Percentiles rank a stretch among this genome's conserved stretches.
Evolutionary conservation across 2,888 invertebrate species (phyloP).

Genomic region (Fragum whitleyi): DNA sequence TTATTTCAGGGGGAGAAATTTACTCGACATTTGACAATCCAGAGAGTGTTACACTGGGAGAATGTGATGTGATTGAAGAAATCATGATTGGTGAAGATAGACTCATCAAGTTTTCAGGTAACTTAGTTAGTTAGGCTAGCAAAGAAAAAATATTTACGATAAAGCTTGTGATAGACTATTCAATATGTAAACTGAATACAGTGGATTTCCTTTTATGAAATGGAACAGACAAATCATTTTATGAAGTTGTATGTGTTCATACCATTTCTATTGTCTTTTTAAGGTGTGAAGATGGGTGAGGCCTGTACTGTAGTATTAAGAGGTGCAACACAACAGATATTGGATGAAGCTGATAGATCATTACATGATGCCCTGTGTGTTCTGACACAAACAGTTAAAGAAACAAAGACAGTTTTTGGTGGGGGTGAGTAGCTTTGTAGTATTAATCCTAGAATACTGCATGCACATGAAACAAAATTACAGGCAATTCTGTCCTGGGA

Average conservation of each 20-base stretch:
- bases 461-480: too few species aligned
- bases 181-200: too few species aligned
- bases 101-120: slow-evolving; percentile 94
- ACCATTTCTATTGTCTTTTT: too few species aligned
- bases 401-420: slow-evolving; percentile 95
- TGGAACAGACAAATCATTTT: too few species aligned
- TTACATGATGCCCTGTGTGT: slow-evolving; percentile 99
- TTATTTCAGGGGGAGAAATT: slow-evolving; percentile 92
- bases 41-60: slow-evolving; percentile 95
- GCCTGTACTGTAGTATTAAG: slow-evolving; percentile 98
- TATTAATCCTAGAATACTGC: too few species aligned
- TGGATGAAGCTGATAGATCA: slow-evolving; percentile 99
- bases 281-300: slow-evolving; percentile 95
- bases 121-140: neutral
- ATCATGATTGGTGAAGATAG: slow-evolving; percentile 99
- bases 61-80: slow-evolving; percentile 98
- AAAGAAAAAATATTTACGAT: neutral
- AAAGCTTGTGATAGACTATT: too few species aligned
- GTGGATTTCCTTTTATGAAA: too few species aligned
- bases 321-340: slow-evolving; percentile 98
- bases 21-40: slow-evolving; percentile 99
- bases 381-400: slow-evolving; percentile 96
- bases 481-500: too few species aligned
- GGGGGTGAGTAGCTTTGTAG: slow-evolving; percentile 89
- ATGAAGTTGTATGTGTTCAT: too few species aligned